Evolutionary conservation across 2,888 invertebrate species (phyloP).

Genomic region (Diadegma fenestrale): DNA sequence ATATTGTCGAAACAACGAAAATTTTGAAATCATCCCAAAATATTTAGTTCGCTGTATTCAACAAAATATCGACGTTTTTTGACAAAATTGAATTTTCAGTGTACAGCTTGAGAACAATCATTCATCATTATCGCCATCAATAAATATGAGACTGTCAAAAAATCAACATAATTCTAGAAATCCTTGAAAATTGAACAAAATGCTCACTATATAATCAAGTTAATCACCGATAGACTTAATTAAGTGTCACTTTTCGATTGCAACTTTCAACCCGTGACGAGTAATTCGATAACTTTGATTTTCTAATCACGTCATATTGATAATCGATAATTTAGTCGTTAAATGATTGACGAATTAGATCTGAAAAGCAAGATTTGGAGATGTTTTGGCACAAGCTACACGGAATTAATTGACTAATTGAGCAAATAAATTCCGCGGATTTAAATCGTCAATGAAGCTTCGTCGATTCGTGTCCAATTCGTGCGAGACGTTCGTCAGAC

Average conservation of each 20-base stretch:
- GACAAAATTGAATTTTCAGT: too few relatives aligned
- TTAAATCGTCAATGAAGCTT: too few relatives aligned
- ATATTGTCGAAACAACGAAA: too few relatives aligned
- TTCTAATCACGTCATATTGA: not conserved
- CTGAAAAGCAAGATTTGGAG: not conserved
- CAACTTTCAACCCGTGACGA: not conserved
- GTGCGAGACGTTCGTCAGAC: too few relatives aligned
- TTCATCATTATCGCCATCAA: not conserved
- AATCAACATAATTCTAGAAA: not conserved
- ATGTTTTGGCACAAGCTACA: not conserved
- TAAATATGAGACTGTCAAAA: not conserved
- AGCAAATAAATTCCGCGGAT: not conserved
- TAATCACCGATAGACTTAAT: not conserved
- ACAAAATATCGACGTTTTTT: too few relatives aligned
- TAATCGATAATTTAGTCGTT: not conserved
- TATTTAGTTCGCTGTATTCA: too few relatives aligned
- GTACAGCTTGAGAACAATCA: too few relatives aligned
- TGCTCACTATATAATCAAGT: not conserved
- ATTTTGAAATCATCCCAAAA: too few relatives aligned
- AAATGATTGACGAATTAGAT: not conserved
- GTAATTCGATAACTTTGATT: not conserved
- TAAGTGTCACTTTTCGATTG: not conserved
- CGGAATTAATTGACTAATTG: not conserved
- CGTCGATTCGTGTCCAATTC: too few relatives aligned
- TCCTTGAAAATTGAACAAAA: not conserved